Conservation (phyloP, 2,113 vertebrate genomes). For the Oryctolagus cuniculus region DNA sequence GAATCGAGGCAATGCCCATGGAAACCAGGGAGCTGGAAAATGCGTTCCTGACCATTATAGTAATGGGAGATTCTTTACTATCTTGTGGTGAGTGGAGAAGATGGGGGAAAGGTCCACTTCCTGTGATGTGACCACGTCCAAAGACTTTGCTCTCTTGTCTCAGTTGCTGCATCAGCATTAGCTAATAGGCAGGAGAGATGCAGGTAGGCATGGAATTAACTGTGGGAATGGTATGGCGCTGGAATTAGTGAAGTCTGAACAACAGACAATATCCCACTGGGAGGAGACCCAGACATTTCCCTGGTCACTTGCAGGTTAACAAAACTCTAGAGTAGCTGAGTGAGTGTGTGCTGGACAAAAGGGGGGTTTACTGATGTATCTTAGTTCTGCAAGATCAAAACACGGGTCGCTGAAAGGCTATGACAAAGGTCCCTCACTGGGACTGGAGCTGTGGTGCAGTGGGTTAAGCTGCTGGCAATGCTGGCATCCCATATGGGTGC, state of each 20-base stretch:
- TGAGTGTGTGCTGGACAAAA: background rate
- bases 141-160: background rate
- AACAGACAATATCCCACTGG: background rate
- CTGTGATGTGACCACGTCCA: background rate
- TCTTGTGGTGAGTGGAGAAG: background rate
- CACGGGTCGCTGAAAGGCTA: background rate
- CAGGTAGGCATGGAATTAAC: background rate
- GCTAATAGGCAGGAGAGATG: background rate
- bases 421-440: no score
- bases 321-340: slow-evolving; percentile 8
- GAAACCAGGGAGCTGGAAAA: slow-evolving; percentile 22
- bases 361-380: background rate
- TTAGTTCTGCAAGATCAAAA: slow-evolving; percentile 13
- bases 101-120: background rate
- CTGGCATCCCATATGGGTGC: no score
- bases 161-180: slow-evolving; percentile 4
- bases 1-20: background rate
- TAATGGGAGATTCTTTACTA: background rate
- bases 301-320: slow-evolving; percentile 31
- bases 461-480: no score
- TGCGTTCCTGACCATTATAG: slow-evolving; percentile 38
- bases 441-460: no score
- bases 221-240: background rate
- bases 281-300: slow-evolving; percentile 29
- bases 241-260: slow-evolving; percentile 7